These are phyloP conservation scores for Grammatotria lemairii DNA, from an alignment of 2,113 vertebrate species.

Conservation along the genomic window DNA sequence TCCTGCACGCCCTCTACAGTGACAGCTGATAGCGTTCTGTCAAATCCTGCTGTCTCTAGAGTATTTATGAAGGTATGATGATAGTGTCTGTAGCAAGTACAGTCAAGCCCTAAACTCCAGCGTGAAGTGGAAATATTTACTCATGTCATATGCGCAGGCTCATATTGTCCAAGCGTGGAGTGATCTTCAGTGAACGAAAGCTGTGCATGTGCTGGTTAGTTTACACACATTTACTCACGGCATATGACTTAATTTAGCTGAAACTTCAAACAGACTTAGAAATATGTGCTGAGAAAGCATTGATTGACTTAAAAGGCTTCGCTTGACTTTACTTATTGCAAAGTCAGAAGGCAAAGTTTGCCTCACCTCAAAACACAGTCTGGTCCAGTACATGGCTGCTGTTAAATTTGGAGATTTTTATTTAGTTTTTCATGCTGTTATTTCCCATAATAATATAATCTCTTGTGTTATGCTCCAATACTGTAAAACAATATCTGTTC, in stretches of 20 bases:
- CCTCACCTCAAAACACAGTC: not conserved
- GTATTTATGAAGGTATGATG: conserved; percentile 1
- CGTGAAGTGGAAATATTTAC: not conserved
- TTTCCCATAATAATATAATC: not conserved
- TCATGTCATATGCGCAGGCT: not conserved
- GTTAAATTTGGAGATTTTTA: not conserved
- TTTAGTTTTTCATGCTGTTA: not conserved
- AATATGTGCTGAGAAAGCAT: conserved; percentile 12
- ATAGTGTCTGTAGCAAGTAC: not conserved
- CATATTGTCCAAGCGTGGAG: not conserved
- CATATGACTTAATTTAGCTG: conserved; percentile 42
- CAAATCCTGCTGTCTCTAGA: not conserved
- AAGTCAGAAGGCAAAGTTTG: conserved; percentile 1
- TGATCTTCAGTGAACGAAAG: not conserved
- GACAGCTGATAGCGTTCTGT: conserved; percentile 5
- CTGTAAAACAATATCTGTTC: not conserved
- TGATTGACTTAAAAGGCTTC: conserved; percentile 28
- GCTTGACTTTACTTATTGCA: conserved; percentile 4
- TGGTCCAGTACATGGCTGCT: not conserved
- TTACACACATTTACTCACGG: not conserved
- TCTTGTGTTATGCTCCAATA: not conserved
- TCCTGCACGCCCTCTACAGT: not conserved
- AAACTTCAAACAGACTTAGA: conserved; percentile 58
- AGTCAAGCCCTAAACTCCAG: conserved; percentile 17
- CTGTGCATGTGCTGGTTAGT: conserved; percentile 13